A percentile compares a stretch with the other conserved stretches of the same genome.
Conservation (phyloP, 2,888 invertebrate species). For the Peribatodes rhomboidaria region DNA sequence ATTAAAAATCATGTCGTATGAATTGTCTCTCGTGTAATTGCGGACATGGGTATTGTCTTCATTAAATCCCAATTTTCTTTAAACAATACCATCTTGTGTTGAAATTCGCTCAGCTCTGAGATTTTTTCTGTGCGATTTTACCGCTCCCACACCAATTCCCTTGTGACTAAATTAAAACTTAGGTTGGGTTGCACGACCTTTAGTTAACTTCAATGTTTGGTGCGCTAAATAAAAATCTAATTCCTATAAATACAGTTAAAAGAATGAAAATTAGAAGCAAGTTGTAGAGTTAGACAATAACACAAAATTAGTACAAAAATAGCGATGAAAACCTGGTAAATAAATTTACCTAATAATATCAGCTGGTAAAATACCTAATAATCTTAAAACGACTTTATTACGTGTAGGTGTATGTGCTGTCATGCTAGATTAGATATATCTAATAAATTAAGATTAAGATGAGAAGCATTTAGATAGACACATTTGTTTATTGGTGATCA, state of each 20-base stretch:
- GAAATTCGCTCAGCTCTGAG: constrained; percentile 70
- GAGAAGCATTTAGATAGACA: neutral
- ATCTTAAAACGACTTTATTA: too few species aligned
- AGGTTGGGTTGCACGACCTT: constrained; percentile 28
- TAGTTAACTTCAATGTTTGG: neutral
- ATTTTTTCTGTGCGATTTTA: constrained; percentile 72
- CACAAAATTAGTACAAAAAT: too few species aligned
- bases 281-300: too few species aligned
- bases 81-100: constrained; percentile 71
- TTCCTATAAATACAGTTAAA: too few species aligned
- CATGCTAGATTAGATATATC: neutral
- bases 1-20: constrained; percentile 21
- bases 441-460: neutral
- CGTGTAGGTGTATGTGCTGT: too few species aligned
- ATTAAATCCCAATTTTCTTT: constrained; percentile 60
- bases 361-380: too few species aligned
- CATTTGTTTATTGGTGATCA: constrained; percentile 16
- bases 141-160: constrained; percentile 77
- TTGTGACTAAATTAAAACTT: constrained; percentile 70
- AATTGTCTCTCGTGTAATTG: constrained; percentile 42
- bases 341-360: too few species aligned
- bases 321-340: too few species aligned
- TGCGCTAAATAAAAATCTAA: too few species aligned
- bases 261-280: too few species aligned
- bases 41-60: constrained; percentile 48